Evolutionary conservation across 2,797 vertebrate genomes (phyloP), one percentile per base, ranked within the genome.

Genomic region (Euphonia xanthogaster): DNA sequence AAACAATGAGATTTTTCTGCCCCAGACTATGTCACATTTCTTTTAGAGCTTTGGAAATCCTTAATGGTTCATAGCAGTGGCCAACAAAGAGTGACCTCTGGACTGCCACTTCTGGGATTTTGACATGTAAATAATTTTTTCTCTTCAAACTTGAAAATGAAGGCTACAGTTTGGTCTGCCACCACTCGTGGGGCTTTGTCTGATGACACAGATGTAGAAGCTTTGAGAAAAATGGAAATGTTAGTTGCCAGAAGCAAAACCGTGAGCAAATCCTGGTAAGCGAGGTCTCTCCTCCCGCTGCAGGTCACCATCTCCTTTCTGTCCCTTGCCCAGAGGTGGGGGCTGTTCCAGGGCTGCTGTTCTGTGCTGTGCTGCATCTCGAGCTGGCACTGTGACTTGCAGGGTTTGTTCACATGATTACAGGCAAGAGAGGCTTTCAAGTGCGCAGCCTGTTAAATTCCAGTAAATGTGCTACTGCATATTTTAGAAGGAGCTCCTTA

Each of bases 401-500:
- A 75, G 42, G 44, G 39, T 53, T 88, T 40, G 73, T 45, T 79
- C 70, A 67, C 6, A 2, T 45, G 55, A 47, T 86, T 71, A 70
- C 35, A 94, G 84, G 40, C 63, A 76, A 73, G 44, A 90, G 73
- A 47, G 51, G 71, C 37, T 78, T 84, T 86, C 14, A 81, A 83
- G 58, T 15, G 50, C 40, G 11, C 7, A 53, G 77, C 63, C 85
- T 86, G 39, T 37, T 81, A 89, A 67, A 90, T 86, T 88, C 71
- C 62, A 2, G 80, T 86, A 86, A 95, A 91, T 86, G 65, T 20
- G 10, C 80, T 61, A 54, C 48, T 81, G 74, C 16, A 5, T 73
- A 62, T 89, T 93, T 94, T 45, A 94, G 76, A 90, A 76, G 61
- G 31, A 73, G 74, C 60, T 91, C 88, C 75, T 96, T 84, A 88